These are phyloP conservation scores for Philotrypesis tridentata DNA, from an alignment of 1,140 invertebrate genomes.

Conservation along the genomic window DNA sequence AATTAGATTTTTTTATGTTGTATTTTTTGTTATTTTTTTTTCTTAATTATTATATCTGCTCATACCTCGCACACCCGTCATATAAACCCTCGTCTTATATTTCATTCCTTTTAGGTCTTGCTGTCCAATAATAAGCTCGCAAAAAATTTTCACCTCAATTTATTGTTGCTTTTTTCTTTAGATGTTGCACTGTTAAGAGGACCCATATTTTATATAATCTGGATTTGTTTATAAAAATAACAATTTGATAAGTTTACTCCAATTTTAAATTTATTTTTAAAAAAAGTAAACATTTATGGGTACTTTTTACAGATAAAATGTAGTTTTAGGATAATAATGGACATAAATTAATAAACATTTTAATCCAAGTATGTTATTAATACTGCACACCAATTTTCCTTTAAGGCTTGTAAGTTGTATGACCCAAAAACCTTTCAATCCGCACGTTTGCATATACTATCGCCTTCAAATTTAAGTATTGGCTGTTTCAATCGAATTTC, in stretches of 20 bases:
- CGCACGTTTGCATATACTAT: constrained; percentile 13
- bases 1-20: constrained; percentile 35
- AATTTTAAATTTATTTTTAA: not conserved
- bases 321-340: not conserved
- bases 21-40: constrained; percentile 17
- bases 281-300: not conserved
- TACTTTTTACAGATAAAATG: not conserved
- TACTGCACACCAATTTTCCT: not conserved
- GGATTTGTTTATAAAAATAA: too few relatives aligned
- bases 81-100: constrained; percentile 1
- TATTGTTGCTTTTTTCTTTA: not conserved
- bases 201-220: not conserved
- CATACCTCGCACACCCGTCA: not conserved
- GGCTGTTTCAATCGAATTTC: constrained; percentile 32
- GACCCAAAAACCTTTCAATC: not conserved
- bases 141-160: not conserved
- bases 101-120: not conserved
- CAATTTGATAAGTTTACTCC: too few relatives aligned
- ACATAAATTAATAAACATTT: not conserved
- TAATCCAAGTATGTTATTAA: constrained; percentile 31
- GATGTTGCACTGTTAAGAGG: not conserved
- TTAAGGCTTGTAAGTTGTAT: not conserved
- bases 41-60: not conserved
- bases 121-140: constrained; percentile 5
- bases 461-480: constrained; percentile 21